Conservation (phyloP, 2,888 invertebrate genomes). For the Emesis furor region DNA sequence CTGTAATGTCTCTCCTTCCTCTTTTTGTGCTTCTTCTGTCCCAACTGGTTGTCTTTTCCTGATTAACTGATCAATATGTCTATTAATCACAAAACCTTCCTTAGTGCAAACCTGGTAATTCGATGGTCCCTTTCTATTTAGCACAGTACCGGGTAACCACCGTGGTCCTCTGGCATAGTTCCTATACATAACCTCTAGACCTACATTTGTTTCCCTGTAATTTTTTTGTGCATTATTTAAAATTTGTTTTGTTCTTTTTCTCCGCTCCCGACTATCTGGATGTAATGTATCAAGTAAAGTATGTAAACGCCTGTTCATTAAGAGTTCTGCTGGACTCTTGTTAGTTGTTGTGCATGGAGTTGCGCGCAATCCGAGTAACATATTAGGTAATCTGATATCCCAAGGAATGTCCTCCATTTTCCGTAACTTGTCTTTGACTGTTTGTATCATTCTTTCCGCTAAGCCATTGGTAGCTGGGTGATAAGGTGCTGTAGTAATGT, state of each 20-base stretch:
- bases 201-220: constrained; percentile 37
- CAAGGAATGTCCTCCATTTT: not conserved
- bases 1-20: not conserved
- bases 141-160: constrained; percentile 26
- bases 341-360: constrained; percentile 51
- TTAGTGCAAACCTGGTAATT: constrained; percentile 32
- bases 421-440: constrained; percentile 56
- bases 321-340: constrained; percentile 51
- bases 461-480: constrained; percentile 67
- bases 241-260: constrained; percentile 38
- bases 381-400: constrained; percentile 4
- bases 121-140: constrained; percentile 37
- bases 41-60: not conserved
- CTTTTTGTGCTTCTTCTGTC: not conserved
- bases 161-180: constrained; percentile 31
- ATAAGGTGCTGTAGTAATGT: constrained; percentile 62
- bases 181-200: constrained; percentile 23
- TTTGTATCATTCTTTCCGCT: constrained; percentile 68
- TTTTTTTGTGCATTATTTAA: constrained; percentile 32
- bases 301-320: constrained; percentile 53
- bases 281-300: constrained; percentile 50
- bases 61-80: constrained; percentile 44
- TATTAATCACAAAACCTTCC: constrained; percentile 21
- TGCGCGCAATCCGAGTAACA: constrained; percentile 3
- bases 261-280: constrained; percentile 37